Percentiles rank a stretch among this genome's conserved stretches.
These are phyloP conservation scores for Actinopyga echinites DNA, from an alignment of 53 echinoderm and acorn worm species.

Conservation along the genomic window DNA sequence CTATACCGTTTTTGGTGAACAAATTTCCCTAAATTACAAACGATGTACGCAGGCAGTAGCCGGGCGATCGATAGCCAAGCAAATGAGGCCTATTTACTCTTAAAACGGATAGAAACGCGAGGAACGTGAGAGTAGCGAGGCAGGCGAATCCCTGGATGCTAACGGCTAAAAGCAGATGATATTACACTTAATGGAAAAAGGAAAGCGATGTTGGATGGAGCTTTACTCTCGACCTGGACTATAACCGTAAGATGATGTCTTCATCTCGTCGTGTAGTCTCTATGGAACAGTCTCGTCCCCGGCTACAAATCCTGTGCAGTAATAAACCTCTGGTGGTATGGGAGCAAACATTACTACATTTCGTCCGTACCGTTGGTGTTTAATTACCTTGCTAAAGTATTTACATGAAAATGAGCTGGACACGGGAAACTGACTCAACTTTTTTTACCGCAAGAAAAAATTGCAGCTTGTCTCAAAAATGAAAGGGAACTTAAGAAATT, in stretches of 20 bases:
- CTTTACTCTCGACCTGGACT: conserved; percentile 16
- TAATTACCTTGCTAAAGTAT: conserved; percentile 3
- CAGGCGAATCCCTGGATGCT: conserved; percentile 40
- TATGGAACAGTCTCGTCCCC: no score
- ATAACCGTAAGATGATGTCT: no score
- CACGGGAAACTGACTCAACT: no score
- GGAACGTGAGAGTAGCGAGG: conserved; percentile 32
- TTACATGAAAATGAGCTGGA: no score
- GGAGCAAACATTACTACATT: conserved; percentile 17
- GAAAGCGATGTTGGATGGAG: not conserved
- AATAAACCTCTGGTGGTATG: conserved; percentile 12
- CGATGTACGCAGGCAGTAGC: not conserved
- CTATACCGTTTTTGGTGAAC: conserved; percentile 32
- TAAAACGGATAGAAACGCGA: not conserved
- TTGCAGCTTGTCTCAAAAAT: no score
- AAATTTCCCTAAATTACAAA: conserved; percentile 17
- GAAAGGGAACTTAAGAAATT: no score
- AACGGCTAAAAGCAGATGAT: conserved; percentile 38
- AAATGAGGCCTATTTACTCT: conserved; percentile 42
- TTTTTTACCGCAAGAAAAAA: no score
- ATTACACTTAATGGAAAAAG: conserved; percentile 38
- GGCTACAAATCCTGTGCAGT: not conserved
- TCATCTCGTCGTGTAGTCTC: no score
- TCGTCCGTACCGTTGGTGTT: not conserved
- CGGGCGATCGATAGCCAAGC: conserved; percentile 14